A percentile compares a stretch with the other conserved stretches of the same genome.
These are phyloP conservation scores for Chiloscyllium plagiosum DNA, from an alignment of 2,113 vertebrate species.

Conservation along the genomic window DNA sequence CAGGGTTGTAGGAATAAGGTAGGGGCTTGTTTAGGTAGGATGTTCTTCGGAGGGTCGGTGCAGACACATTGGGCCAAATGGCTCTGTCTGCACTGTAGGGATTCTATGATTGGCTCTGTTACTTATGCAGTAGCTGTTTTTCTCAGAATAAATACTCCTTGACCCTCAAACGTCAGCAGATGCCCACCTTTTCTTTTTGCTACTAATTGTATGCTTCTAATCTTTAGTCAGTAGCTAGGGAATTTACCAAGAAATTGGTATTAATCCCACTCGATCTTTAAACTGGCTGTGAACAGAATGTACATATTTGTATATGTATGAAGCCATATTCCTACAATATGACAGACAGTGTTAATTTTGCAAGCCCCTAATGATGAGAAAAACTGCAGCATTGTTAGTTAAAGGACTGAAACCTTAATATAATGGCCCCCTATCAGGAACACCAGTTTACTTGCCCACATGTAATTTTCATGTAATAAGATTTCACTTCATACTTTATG, in stretches of 20 bases:
- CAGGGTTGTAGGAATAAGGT: too few species aligned
- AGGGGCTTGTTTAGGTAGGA: too few species aligned
- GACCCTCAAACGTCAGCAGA: not conserved
- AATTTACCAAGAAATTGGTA: not conserved
- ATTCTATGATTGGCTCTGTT: not conserved
- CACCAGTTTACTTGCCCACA: not conserved
- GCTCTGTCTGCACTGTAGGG: too few species aligned
- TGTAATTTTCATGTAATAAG: not conserved
- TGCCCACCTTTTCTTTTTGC: not conserved
- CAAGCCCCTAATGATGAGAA: not conserved
- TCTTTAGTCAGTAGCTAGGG: not conserved
- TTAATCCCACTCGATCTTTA: not conserved
- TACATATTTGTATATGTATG: not conserved
- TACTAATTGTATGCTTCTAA: not conserved
- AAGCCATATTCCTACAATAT: not conserved
- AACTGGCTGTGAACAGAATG: not conserved
- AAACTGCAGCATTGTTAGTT: not conserved
- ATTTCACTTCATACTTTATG: not conserved
- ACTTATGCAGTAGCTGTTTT: not conserved
- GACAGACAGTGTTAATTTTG: not conserved
- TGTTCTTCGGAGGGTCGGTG: too few species aligned
- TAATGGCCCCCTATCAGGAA: not conserved
- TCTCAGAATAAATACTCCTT: not conserved
- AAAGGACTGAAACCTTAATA: not conserved
- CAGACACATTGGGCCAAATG: too few species aligned